These are phyloP conservation scores for Dolichotis patagonum DNA, from an alignment of 2,113 vertebrate genomes.

Conservation along the genomic window DNA sequence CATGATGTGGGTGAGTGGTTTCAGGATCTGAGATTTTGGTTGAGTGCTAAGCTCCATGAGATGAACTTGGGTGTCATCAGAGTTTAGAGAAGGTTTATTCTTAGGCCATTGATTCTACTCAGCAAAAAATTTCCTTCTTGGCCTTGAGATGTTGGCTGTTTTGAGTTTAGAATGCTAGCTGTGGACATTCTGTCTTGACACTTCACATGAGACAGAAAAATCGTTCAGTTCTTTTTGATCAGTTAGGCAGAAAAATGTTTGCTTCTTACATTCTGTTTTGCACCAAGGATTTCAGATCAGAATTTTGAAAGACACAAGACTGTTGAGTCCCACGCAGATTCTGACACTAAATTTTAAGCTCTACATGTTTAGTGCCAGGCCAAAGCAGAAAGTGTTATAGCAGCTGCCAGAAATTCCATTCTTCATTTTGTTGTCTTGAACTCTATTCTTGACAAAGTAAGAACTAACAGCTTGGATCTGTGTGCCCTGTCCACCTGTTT, in stretches of 20 bases:
- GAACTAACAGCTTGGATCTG: neutral
- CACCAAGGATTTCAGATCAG: neutral
- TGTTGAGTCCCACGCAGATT: neutral
- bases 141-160: neutral
- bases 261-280: neutral
- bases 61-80: neutral
- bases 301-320: neutral
- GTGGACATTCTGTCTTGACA: neutral
- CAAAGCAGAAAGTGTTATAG: neutral
- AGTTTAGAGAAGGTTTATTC: neutral
- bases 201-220: neutral
- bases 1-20: neutral
- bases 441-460: neutral
- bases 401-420: neutral
- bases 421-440: constrained; percentile 8
- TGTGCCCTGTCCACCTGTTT: neutral
- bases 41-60: neutral
- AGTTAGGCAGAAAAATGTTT: neutral
- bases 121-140: neutral
- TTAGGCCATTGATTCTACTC: constrained; percentile 10
- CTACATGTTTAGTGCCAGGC: neutral
- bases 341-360: neutral
- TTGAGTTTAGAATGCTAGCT: neutral
- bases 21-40: neutral
- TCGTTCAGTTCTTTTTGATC: neutral